These are phyloP conservation scores for Biston stratarius DNA, from an alignment of 2,888 invertebrate species.

Conservation along the genomic window DNA sequence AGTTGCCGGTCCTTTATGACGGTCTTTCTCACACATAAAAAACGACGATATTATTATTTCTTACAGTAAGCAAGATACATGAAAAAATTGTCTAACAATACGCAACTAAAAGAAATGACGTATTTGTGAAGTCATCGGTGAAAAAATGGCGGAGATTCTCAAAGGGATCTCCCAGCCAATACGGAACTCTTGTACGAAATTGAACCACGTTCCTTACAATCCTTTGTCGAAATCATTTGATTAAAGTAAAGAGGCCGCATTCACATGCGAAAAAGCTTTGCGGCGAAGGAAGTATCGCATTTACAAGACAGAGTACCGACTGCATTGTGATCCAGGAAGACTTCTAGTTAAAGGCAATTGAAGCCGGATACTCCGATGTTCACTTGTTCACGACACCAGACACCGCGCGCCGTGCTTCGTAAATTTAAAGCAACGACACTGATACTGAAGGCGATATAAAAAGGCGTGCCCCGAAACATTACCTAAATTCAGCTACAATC, in stretches of 20 bases:
- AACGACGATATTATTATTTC: neutral
- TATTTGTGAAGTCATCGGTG: conserved; percentile 59
- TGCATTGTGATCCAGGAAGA: conserved; percentile 72
- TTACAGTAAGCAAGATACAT: neutral
- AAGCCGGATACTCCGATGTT: conserved; percentile 68
- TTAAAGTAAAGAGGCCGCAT: conserved; percentile 84
- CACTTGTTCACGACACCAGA: conserved; percentile 70
- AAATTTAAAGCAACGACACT: conserved; percentile 67
- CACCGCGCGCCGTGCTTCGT: conserved; percentile 54
- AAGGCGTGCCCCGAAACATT: conserved; percentile 49
- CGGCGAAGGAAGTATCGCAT: conserved; percentile 85
- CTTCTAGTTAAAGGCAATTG: conserved; percentile 73
- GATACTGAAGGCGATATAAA: conserved; percentile 60
- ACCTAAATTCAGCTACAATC: conserved; percentile 44
- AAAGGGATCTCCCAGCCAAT: conserved; percentile 78
- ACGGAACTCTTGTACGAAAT: conserved; percentile 79
- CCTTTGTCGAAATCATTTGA: conserved; percentile 85
- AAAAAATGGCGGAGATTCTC: conserved; percentile 73
- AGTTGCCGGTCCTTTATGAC: no score
- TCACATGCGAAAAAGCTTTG: conserved; percentile 77
- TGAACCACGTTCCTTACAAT: conserved; percentile 81
- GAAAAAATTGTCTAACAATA: neutral
- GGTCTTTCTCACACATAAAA: no score
- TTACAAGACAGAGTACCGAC: conserved; percentile 82
- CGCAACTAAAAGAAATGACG: conserved; percentile 36